Percentiles rank a stretch among this genome's conserved stretches.
phyloP scores from a whole-genome alignment of 2,888 invertebrate genomes.

The Machimus atricapillus region DNA sequence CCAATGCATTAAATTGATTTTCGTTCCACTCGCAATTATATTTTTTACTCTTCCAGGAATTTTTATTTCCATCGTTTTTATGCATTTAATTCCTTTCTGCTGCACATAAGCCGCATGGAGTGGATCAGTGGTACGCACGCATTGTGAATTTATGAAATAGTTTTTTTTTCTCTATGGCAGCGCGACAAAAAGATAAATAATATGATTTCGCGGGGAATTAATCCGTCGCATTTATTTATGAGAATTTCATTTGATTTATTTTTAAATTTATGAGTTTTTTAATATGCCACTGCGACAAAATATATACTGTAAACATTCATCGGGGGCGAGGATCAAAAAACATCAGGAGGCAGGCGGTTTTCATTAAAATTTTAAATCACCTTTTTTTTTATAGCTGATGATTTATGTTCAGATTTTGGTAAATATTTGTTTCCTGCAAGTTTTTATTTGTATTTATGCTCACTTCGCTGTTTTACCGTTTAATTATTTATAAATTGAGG shows the following conservation, averaged over 20 bases:
- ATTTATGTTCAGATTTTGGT: background rate
- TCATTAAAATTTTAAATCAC: background rate
- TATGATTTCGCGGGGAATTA: conserved; percentile 20
- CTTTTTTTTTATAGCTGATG: background rate
- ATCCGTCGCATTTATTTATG: conserved; percentile 9
- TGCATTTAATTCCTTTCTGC: background rate
- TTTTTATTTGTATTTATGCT: background rate
- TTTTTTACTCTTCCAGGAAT: background rate
- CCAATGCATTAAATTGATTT: background rate
- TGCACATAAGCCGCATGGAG: background rate
- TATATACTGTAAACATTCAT: background rate
- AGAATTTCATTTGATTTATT: conserved; percentile 27
- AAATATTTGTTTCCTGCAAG: background rate
- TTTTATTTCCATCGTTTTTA: background rate
- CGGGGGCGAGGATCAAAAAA: background rate
- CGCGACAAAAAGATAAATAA: background rate
- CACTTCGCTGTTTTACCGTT: background rate
- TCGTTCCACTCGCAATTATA: background rate
- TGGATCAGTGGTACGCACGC: background rate
- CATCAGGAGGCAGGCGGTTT: background rate
- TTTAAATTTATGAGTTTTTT: conserved; percentile 7
- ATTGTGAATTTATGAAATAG: background rate
- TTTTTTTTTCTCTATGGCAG: background rate
- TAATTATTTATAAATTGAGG: background rate
- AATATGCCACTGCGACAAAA: background rate